Evolutionary conservation across 30 jellyfish, hydroid and myxozoan genomes (phyloP), one percentile per base, ranked within the genome.

Genomic region (Aurelia aurita complex sp. Pacific): DNA sequence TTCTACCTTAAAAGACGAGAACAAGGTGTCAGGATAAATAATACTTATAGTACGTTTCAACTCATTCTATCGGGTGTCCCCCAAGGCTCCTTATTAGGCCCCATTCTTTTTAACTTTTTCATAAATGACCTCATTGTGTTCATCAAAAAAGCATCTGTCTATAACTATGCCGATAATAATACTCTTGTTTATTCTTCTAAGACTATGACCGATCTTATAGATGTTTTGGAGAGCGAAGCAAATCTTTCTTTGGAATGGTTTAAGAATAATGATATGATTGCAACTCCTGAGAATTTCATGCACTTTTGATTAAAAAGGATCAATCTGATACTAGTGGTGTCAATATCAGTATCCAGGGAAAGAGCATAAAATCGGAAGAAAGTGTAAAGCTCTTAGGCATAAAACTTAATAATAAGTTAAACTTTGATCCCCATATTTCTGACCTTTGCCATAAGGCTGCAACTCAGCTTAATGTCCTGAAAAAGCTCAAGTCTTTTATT

Each of bases 271-370:
- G 80, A 85, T 64, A 85, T 85, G 85, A 74, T 85, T 72, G 89
- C 89, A 15, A 85, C 76, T 54, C 95, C 95, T 38, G 79, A 65
- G 66, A 76, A 85, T 85, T 85, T 64, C 95, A 85, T 36, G 79
- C 89, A 42, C 40, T 61, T 23, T 38, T 29, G 67, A 74, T 80
- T 66, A 35, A 38, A 10, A 69, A 74, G 66, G 67, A 68, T 33
- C 71, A 64, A 68, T 72, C 89, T 38, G 55, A 74, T 50, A 76
- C 86, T 38, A 70, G 92, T 69, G 88, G 77, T 59, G 77, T 50
- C 11, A 43, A 64, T 5, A 69, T 86, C 9, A 86, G 55, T 55
- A 63, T 86, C 52, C 61, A 67, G 18, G 89, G 86, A 17, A 75
- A 86, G 34, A 46, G 29, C 59, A 75, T 86, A 23, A 64, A 61